Base-by-base conservation (phyloP, 2,113 vertebrate genomes). In the Ochotona curzoniae region DNA sequence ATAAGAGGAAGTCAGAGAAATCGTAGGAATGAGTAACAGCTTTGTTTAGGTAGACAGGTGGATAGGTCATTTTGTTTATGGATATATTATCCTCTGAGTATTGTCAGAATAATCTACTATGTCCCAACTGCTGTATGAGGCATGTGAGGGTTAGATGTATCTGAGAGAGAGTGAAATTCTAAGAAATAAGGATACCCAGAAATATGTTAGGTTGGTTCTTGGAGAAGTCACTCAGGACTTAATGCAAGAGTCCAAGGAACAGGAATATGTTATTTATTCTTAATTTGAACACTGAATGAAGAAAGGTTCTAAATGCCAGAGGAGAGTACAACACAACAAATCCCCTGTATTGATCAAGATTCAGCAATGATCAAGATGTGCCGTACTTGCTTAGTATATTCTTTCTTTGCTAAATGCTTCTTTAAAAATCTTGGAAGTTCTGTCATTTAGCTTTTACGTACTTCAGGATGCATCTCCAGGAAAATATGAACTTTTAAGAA, bases 31-130 rank as follows among this genome's bases (percentile, higher is more conserved):
- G 60, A 93, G 32, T 49, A 71, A 26, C 5, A 75, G 54, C 5
- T 94, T 66, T 71, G 18, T 94, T 89, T 60, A 85, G 32, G 49
- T 73, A 91, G 86, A 78, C 63, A 71, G 10, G 17, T 63, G 9
- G 23, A 30, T 21, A 5, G 17, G 11, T 20, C 61, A 61, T 92
- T 92, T 93, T 83, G 23, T 74, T 91, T 54, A 35, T 67, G 20
- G 28, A 54, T 15, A 89, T 32, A 32, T 63, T 10, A 26, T 4
- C 91, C 4, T 86, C 70, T 95, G 57, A 89, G 26, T 4, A 89
- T 20, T 63, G 18, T 26, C 23, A 69, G 76, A 92, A 92, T 66
- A 82, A 78, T 20, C 18, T 6, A 78, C 12, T 12, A 28, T n/a
- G 47, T 69, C 64, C 86, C 4, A 38, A 69, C 35, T 82, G 57